Evolutionary conservation across 2,113 vertebrate species (phyloP), one percentile per base, ranked within the genome.

Genomic region (Cryptoleucopteryx plumbea): DNA sequence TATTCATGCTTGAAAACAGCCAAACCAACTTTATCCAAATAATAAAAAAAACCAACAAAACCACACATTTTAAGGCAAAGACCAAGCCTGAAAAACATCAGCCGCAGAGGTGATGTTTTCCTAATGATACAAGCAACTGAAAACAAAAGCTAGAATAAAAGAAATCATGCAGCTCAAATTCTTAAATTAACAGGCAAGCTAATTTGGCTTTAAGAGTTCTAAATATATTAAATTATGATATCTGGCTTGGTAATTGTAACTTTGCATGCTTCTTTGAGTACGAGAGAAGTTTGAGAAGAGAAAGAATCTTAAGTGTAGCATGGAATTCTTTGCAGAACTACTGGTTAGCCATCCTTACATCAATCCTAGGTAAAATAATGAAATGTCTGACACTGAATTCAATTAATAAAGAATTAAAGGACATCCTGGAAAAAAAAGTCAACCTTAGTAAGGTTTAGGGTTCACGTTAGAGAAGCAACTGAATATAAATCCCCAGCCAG

Each of bases 11-110:
- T 94, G 68, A 79, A 94, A 93, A 94, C 16, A 59, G 91, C 47
- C 91, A 94, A 94, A 89, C 50, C 68, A 84, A 89, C 81, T 68
- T 93, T 48, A 96, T 84, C 84, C 73, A 89, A 96, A 91, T 93
- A 94, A 55, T 77, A 72, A 93, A 52, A 63, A 42, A 42, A 42
- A 0, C 1, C 55, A 71, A 82, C 36, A 85, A 88, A 89, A 7
- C 0, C 62, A 67, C 73, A 91, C 38, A 55, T 87, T 82, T 89
- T 82, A 72, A 47, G 55, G 53, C 11, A 4, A 94, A 93, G 56
- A 89, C 19, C 19, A n/a, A 66, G 21, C 38, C 83, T 81, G 75
- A 94, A 90, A 95, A 80, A 86, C 2, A 31, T 89, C 86, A 93
- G 52, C 9, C 2, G 1, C 16, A 75, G 61, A 89, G 26, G 63